A percentile compares a stretch with the other conserved stretches of the same genome.
These are phyloP conservation scores for Scarus forsteni DNA, from an alignment of 2,797 vertebrate genomes.

Conservation along the genomic window DNA sequence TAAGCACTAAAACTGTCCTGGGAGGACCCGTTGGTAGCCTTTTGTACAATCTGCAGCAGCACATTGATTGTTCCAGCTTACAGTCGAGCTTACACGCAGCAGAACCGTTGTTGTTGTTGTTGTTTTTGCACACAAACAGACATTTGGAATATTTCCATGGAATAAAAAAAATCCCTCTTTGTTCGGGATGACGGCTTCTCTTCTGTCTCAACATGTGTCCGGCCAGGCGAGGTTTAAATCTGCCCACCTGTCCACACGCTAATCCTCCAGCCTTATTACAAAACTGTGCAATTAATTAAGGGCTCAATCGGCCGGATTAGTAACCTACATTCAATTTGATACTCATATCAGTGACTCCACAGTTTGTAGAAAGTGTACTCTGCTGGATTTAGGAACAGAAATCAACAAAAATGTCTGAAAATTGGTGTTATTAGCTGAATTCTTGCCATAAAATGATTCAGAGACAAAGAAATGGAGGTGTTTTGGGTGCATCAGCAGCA, in stretches of 20 bases:
- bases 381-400: slow-evolving; percentile 8
- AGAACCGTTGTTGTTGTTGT: slow-evolving; percentile 1
- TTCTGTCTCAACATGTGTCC: slow-evolving; percentile 80
- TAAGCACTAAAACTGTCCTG: too few relatives aligned
- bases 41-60: slow-evolving; percentile 13
- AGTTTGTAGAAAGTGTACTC: slow-evolving; percentile 18
- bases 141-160: slow-evolving; percentile 66
- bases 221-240: slow-evolving; percentile 76
- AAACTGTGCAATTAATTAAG: slow-evolving; percentile 83
- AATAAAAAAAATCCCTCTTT: slow-evolving; percentile 73
- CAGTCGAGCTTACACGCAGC: background rate
- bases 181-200: slow-evolving; percentile 73
- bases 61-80: background rate
- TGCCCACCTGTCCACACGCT: slow-evolving; percentile 80
- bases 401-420: background rate
- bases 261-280: slow-evolving; percentile 79
- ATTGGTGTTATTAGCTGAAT: background rate
- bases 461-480: slow-evolving; percentile 29
- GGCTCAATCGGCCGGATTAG: slow-evolving; percentile 77
- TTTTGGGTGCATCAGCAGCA: slow-evolving; percentile 26
- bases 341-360: slow-evolving; percentile 48
- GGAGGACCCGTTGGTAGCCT: too few relatives aligned
- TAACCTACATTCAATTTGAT: slow-evolving; percentile 75
- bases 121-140: slow-evolving; percentile 38
- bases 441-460: background rate